Evolutionary conservation across 2,113 vertebrate species (phyloP), one percentile per base, ranked within the genome.

Genomic region (Lucifuga dentata): DNA sequence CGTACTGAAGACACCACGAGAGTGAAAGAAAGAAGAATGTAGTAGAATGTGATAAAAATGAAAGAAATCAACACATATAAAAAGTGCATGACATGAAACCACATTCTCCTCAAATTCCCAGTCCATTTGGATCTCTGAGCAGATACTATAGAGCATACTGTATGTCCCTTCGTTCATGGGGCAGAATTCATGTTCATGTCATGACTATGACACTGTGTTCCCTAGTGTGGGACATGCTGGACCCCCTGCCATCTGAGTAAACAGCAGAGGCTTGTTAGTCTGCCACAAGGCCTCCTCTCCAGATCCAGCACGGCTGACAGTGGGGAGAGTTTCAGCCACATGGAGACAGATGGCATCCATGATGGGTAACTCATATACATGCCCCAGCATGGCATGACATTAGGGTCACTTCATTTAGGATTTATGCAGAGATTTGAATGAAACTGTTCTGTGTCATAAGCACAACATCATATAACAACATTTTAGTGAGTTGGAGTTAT

Each of bases 291-390:
- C 71, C 64, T 68, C 35, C 78, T 73, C 84, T 81, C 72, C 57
- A 57, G 80, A 73, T 67, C 48, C 73, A 75, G 70, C 52, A 66
- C 71, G 62, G 57, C 73, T 72, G 53, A 84, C 57, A 21, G 74
- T 45, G 59, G 64, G 70, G 84, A 88, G 75, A 41, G 66, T 5
- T 60, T 19, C 36, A 32, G 65, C 32, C 38, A 73, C 61, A 71
- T 45, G 55, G 61, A 79, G 68, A 75, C 88, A 90, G 87, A 92
- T 90, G 89, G 85, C 85, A 78, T 56, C 75, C 58, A 73, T 38
- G 49, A 59, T 81, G 38, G 64, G 63, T 60, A 23, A 29, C 67
- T 72, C 71, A 55, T 44, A 35, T 29, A 52, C 64, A 40, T 50
- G 73, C 84, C 73, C 55, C 74, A 45, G 78, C 72, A 84, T 55